Evolutionary conservation across 92 coral and sea anemone species (phyloP).

Genomic region (Siderastrea radians): DNA sequence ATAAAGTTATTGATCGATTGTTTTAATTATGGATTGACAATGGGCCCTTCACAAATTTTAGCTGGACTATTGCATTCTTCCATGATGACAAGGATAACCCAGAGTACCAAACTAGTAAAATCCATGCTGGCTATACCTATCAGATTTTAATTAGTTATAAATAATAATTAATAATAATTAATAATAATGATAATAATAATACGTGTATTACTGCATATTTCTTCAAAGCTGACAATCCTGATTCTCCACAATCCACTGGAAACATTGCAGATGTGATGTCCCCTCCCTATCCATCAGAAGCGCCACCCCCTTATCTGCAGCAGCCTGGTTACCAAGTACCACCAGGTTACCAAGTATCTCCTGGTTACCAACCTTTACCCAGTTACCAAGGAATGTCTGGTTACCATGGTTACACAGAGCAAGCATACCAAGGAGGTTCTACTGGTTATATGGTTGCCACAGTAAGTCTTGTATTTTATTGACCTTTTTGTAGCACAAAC

Average conservation of each 20-base stretch:
- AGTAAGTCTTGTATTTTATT: slow-evolving; percentile 24
- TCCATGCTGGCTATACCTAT: no score
- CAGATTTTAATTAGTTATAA: no score
- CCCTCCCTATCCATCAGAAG: slow-evolving; percentile 13
- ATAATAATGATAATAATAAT: background rate
- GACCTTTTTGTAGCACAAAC: no score
- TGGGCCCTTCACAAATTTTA: no score
- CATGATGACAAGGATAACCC: no score
- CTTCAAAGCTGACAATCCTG: background rate
- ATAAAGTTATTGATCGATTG: no score
- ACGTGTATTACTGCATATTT: background rate
- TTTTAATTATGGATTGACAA: no score
- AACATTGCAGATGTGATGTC: slow-evolving; percentile 19
- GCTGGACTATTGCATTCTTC: no score
- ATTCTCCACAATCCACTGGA: slow-evolving; percentile 2
- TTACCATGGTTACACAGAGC: slow-evolving; percentile 25
- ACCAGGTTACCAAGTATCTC: slow-evolving; percentile 43
- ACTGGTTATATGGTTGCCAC: slow-evolving; percentile 26
- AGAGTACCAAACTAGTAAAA: no score
- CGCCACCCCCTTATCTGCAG: slow-evolving; percentile 3
- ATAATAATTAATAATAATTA: background rate
- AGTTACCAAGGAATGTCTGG: no score
- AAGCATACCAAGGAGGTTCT: slow-evolving; percentile 31
- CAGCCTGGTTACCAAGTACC: slow-evolving; percentile 47
- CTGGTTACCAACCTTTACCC: slow-evolving; percentile 31